Percentiles rank a stretch among this genome's conserved stretches.
Evolutionary conservation across 2,113 vertebrate species (phyloP).

Genomic region (Clupea harengus): DNA sequence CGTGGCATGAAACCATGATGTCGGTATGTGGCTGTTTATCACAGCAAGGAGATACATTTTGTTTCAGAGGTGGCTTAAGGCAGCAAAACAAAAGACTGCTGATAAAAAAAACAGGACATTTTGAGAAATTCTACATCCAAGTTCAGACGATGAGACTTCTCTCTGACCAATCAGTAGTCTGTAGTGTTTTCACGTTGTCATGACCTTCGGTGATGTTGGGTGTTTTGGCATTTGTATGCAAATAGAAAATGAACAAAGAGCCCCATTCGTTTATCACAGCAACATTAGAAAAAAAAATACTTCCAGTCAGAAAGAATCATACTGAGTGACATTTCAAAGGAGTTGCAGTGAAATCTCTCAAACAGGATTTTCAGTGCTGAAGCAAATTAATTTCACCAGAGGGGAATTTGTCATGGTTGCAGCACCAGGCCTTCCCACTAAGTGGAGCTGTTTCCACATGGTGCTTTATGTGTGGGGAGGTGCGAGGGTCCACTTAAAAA

Average conservation of each 20-base stretch:
- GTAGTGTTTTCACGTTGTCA: too few species aligned
- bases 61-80: too few species aligned
- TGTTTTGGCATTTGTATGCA: neutral
- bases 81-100: too few species aligned
- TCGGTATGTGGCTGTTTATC: too few species aligned
- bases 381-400: neutral
- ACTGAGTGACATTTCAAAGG: neutral
- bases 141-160: too few species aligned
- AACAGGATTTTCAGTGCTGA: slow-evolving; percentile 22
- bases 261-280: neutral
- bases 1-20: too few species aligned
- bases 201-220: too few species aligned
- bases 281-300: neutral
- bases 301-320: neutral
- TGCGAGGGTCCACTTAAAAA: neutral
- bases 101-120: too few species aligned
- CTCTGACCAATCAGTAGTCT: too few species aligned
- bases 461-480: neutral
- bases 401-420: neutral
- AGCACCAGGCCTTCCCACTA: slow-evolving; percentile 46
- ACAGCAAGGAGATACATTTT: too few species aligned
- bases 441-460: slow-evolving; percentile 46
- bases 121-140: too few species aligned
- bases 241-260: neutral
- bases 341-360: slow-evolving; percentile 8